Percentiles rank a stretch among this genome's conserved stretches.
phyloP scores from a whole-genome alignment of 2,888 invertebrate genomes.

The Orthosia cruda region DNA sequence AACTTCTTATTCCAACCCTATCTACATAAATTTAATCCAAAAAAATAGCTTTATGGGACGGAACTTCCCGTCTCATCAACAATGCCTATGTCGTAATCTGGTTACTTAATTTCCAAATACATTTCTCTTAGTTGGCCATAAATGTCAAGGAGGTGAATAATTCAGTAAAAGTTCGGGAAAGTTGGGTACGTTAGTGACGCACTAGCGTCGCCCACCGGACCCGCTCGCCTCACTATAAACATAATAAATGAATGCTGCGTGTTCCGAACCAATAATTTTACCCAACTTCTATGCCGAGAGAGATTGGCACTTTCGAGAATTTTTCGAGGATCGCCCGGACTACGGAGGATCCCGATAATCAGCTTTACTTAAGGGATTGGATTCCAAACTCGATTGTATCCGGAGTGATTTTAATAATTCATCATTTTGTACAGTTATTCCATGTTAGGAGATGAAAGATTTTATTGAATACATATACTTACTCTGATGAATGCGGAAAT shows the following conservation, averaged over 20 bases:
- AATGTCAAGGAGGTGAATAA: conserved; percentile 85
- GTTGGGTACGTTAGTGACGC: conserved; percentile 71
- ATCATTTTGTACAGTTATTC: conserved; percentile 83
- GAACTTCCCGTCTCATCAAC: conserved; percentile 84
- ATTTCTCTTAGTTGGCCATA: conserved; percentile 86
- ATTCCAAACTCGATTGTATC: conserved; percentile 89
- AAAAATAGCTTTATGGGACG: conserved; percentile 86
- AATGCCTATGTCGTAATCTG: conserved; percentile 84
- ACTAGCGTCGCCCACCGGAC: conserved; percentile 60
- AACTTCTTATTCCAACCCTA: conserved; percentile 81
- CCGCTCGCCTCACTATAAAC: conserved; percentile 67
- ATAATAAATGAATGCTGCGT: conserved; percentile 86
- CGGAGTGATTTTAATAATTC: conserved; percentile 91
- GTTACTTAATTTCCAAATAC: conserved; percentile 88
- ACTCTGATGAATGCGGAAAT: conserved; percentile 73
- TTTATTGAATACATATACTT: conserved; percentile 76
- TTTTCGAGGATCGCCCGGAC: conserved; percentile 82
- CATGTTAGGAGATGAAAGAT: conserved; percentile 77
- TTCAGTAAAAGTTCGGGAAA: conserved; percentile 81
- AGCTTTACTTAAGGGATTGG: conserved; percentile 91
- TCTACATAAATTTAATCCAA: conserved; percentile 83
- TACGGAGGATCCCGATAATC: conserved; percentile 88
- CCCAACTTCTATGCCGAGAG: conserved; percentile 80
- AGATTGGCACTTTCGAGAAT: conserved; percentile 89
- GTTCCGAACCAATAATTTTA: conserved; percentile 84